A percentile compares a stretch with the other conserved stretches of the same genome.
These are phyloP conservation scores for Ditylenchus weischeri DNA, from an alignment of 2,888 invertebrate genomes.

Conservation along the genomic window DNA sequence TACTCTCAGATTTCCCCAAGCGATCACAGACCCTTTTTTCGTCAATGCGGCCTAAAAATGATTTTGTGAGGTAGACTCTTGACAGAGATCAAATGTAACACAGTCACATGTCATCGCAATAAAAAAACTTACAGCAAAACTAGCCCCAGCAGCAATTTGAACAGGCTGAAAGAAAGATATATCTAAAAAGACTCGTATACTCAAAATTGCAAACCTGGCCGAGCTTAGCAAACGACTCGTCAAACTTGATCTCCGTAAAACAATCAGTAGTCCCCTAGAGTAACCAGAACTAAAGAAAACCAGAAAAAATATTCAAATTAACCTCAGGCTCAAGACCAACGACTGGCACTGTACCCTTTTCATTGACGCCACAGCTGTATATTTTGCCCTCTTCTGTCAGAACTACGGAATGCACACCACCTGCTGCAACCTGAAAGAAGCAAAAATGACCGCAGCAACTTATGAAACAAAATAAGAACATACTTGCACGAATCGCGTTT, in stretches of 20 bases:
- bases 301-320: too few species aligned
- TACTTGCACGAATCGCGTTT: slow-evolving; percentile 44
- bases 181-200: neutral
- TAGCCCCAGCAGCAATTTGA: slow-evolving; percentile 85
- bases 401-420: slow-evolving; percentile 91
- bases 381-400: slow-evolving; percentile 77
- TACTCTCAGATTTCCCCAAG: slow-evolving; percentile 91
- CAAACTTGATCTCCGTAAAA: slow-evolving; percentile 70
- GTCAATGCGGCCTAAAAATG: slow-evolving; percentile 74
- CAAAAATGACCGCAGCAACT: neutral
- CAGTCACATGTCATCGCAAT: too few species aligned
- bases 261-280: slow-evolving; percentile 72
- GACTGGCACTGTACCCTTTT: slow-evolving; percentile 89
- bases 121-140: slow-evolving; percentile 65
- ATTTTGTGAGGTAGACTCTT: too few species aligned
- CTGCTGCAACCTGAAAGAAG: slow-evolving; percentile 66
- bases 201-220: slow-evolving; percentile 25
- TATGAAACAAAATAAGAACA: neutral
- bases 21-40: slow-evolving; percentile 79
- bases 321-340: slow-evolving; percentile 67
- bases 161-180: slow-evolving; percentile 60
- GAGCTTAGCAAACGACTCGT: slow-evolving; percentile 44
- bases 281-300: too few species aligned
- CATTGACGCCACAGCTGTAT: slow-evolving; percentile 90
- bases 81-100: too few species aligned